phyloP scores from a whole-genome alignment of 2,113 vertebrate genomes.

The Pseudolaguvia tuberculata region DNA sequence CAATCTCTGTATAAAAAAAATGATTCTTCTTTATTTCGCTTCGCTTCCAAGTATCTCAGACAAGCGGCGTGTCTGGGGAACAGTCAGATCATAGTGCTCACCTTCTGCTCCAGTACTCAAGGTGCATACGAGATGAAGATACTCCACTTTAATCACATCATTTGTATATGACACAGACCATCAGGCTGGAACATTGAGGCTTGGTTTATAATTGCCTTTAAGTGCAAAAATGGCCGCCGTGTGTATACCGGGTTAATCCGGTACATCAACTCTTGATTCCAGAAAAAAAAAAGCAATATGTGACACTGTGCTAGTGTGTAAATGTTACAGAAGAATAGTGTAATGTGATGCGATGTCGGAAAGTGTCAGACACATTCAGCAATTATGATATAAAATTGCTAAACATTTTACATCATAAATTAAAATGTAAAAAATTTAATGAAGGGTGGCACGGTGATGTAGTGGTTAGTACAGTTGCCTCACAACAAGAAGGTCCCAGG shows the following conservation, averaged over 20 bases:
- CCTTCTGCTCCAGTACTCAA: constrained; percentile 1
- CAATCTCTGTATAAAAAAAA: neutral
- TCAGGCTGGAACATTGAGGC: constrained; percentile 6
- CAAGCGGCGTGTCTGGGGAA: constrained; percentile 12
- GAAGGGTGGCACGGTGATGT: too few species aligned
- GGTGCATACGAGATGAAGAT: constrained; percentile 38
- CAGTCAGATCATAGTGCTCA: constrained; percentile 6
- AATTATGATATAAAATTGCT: neutral
- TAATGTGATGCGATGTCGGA: constrained; percentile 17
- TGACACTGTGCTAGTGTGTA: neutral
- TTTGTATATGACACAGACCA: constrained; percentile 34
- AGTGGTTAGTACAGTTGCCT: too few species aligned
- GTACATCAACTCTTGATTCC: neutral
- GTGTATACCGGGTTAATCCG: neutral
- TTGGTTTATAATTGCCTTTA: constrained; percentile 9
- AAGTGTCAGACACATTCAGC: constrained; percentile 16
- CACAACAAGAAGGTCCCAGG: too few species aligned
- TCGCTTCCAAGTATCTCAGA: neutral
- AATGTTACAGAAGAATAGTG: constrained; percentile 5
- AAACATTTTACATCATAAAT: too few species aligned
- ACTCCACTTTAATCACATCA: constrained; percentile 35
- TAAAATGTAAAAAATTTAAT: too few species aligned
- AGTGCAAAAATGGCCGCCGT: neutral
- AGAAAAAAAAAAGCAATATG: neutral
- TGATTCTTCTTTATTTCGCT: neutral